Conservation (phyloP, 2,113 vertebrate genomes). For the Pygoscelis adeliae region DNA sequence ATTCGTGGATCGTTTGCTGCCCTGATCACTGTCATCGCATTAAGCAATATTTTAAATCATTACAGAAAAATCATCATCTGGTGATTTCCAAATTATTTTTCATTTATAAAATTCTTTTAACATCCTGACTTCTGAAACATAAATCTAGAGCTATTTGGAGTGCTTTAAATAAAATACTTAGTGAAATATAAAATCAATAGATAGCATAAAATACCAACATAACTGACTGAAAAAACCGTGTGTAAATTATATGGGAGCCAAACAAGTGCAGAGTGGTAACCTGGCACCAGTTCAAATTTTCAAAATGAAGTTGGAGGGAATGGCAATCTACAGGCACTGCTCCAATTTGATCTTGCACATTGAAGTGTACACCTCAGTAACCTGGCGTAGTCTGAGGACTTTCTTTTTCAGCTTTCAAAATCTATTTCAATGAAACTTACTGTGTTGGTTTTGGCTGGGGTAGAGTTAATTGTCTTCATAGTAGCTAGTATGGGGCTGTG, state of each 20-base stretch:
- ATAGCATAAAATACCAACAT: slow-evolving; percentile 44
- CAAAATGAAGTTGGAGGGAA: neutral
- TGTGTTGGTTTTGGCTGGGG: too few species aligned
- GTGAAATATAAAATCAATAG: slow-evolving; percentile 46
- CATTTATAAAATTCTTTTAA: slow-evolving; percentile 56
- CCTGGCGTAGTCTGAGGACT: neutral
- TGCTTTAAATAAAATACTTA: slow-evolving; percentile 51
- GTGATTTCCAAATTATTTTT: slow-evolving; percentile 62
- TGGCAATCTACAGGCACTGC: neutral
- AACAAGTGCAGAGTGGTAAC: slow-evolving; percentile 31
- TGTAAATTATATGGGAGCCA: slow-evolving; percentile 42
- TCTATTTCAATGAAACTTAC: neutral
- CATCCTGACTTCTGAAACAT: slow-evolving; percentile 28
- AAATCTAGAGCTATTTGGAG: slow-evolving; percentile 31
- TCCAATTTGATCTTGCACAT: neutral
- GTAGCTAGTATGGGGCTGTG: too few species aligned
- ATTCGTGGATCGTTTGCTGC: neutral
- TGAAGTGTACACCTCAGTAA: neutral
- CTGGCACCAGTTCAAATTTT: slow-evolving; percentile 5
- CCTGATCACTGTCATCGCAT: slow-evolving; percentile 4
- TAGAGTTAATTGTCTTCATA: too few species aligned
- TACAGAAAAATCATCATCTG: slow-evolving; percentile 45
- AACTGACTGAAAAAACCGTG: slow-evolving; percentile 36
- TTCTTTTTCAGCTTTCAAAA: neutral
- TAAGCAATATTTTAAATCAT: slow-evolving; percentile 30